Conservation (phyloP, 2,797 vertebrate genomes). For the Gallinago stenura region DNA sequence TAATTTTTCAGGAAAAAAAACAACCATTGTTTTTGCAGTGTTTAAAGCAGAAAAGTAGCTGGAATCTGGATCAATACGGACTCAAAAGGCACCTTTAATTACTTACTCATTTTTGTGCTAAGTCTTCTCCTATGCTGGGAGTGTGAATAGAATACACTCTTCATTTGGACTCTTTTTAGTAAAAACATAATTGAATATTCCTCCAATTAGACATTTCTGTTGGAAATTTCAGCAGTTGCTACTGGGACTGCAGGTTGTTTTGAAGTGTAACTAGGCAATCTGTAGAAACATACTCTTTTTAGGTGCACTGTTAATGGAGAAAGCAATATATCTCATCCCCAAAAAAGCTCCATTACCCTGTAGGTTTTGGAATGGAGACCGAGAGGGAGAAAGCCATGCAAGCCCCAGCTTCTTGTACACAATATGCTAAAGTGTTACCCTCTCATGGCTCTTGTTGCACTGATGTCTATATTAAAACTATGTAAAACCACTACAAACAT, state of each 20-base stretch:
- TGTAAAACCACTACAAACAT: background rate
- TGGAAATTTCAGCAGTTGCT: background rate
- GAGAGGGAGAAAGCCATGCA: background rate
- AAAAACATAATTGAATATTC: background rate
- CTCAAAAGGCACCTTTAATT: background rate
- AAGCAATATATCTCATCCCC: background rate
- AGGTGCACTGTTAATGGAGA: background rate
- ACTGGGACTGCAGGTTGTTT: background rate
- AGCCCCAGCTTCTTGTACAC: background rate
- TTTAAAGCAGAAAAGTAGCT: background rate
- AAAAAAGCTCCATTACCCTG: background rate
- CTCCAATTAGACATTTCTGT: background rate
- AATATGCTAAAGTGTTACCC: background rate
- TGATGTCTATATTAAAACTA: background rate
- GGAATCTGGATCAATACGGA: background rate
- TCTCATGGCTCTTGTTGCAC: fast-evolving
- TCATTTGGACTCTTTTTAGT: background rate
- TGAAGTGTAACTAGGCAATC: background rate
- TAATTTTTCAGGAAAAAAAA: background rate
- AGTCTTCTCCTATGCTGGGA: background rate
- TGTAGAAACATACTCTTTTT: background rate
- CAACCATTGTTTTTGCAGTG: background rate
- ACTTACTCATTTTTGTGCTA: background rate
- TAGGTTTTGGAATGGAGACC: background rate
- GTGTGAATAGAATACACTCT: background rate